Evolutionary conservation across 2,113 vertebrate genomes (phyloP).

Genomic region (Gorsachius goisagi): DNA sequence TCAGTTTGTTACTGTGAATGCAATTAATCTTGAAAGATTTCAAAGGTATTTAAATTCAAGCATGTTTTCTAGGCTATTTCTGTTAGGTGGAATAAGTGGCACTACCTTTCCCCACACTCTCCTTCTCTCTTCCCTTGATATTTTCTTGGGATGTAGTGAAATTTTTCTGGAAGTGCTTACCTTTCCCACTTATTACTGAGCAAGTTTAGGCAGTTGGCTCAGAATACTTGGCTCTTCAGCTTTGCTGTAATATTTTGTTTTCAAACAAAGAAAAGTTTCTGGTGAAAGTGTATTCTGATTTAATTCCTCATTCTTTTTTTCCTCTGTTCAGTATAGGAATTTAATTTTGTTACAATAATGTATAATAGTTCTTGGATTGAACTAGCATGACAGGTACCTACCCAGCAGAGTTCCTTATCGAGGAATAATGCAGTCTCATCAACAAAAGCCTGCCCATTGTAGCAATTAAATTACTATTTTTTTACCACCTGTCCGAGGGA

Average conservation of each 20-base stretch:
- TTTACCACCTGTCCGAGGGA: background rate
- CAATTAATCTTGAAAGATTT: background rate
- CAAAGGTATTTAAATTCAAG: background rate
- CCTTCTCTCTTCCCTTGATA: background rate
- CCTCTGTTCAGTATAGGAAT: background rate
- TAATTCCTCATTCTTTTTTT: background rate
- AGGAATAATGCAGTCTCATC: background rate
- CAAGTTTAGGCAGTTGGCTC: background rate
- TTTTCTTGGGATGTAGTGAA: background rate
- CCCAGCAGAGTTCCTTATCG: background rate
- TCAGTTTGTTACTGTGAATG: background rate
- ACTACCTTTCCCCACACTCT: fast-evolving
- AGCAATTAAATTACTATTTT: background rate
- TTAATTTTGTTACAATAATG: background rate
- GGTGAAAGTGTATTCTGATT: background rate
- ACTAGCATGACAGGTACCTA: background rate
- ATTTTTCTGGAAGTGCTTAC: background rate
- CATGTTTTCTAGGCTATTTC: background rate
- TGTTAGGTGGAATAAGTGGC: background rate
- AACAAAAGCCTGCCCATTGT: background rate
- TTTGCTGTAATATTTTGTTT: background rate
- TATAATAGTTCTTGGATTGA: background rate
- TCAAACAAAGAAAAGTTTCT: background rate
- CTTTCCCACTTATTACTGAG: background rate
- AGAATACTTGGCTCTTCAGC: background rate